Evolutionary conservation across 1,140 invertebrate genomes (phyloP).

Genomic region (Atopsyche davidsoni): DNA sequence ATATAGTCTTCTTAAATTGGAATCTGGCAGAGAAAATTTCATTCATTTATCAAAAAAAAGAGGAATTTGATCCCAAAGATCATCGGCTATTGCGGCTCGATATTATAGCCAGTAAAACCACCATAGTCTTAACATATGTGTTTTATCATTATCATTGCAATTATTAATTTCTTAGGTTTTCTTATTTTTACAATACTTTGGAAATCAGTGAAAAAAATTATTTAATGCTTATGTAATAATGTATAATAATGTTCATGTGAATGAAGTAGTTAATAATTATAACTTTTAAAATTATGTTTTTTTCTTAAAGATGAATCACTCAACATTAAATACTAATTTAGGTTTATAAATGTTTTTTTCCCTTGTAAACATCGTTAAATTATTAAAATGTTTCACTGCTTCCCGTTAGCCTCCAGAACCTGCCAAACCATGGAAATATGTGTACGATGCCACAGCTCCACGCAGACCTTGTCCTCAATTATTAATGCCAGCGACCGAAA

Average conservation of each 20-base stretch:
- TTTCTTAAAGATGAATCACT: conserved; percentile 4
- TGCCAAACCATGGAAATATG: conserved; percentile 3
- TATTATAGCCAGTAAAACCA: no score
- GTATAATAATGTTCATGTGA: neutral
- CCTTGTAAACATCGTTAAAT: no score
- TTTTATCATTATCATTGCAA: no score
- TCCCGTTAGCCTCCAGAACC: conserved; percentile 9
- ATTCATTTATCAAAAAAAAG: neutral
- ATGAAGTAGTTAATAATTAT: neutral
- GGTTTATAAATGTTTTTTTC: no score
- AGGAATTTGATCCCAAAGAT: neutral
- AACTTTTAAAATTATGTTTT: no score
- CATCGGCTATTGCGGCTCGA: neutral
- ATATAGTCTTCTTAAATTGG: neutral
- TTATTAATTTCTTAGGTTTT: no score
- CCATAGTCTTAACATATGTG: no score
- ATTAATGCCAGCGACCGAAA: neutral
- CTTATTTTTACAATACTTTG: no score
- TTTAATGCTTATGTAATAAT: neutral
- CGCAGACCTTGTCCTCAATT: conserved; percentile 9
- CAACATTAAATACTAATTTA: neutral
- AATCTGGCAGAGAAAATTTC: neutral
- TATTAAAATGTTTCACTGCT: no score
- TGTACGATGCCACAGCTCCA: conserved; percentile 7
- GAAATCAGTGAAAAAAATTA: no score